Base-by-base conservation (phyloP, 2,113 vertebrate species). In the Thamnaconus septentrionalis region DNA sequence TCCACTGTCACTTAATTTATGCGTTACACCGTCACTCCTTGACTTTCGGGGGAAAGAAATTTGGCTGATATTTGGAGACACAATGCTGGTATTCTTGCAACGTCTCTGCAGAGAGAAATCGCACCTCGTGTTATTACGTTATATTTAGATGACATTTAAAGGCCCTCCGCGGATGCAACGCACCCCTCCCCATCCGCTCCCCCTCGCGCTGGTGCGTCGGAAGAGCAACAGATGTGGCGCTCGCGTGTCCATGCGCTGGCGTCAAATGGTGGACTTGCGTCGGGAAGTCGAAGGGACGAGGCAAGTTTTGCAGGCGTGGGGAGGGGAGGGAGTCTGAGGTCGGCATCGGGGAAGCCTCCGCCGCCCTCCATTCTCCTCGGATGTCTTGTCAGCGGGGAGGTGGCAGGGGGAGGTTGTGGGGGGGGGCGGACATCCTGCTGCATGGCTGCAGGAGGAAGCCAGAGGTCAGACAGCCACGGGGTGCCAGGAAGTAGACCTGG, bases 391-490 rank as follows among this genome's bases (percentile, higher is more conserved):
- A 81, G 82, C 81, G 41, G 80, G 18, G 18, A 31, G 18, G 18
- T 31, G 18, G 18, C 18, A 31, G 18, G 18, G 18, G 18, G 18
- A 31, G 18, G 18, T 31, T 1, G 18, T 31, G 57, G 50, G 48
- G 73, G 54, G 57, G 48, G 54, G 12, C 59, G 75, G 79, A 73
- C 73, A 51, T 86, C 78, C 76, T 66, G 80, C 79, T 80, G 83
- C 78, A 88, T 80, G 54, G 80, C 83, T 89, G 85, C 89, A 87
- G 82, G 85, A 82, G 85, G 81, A 83, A 73, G 63, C 64, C 72
- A 83, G 83, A 90, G 87, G 87, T 90, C 88, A 87, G 70, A 76
- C 82, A 69, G 73, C 90, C 54, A 62, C 64, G 64, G 85, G 84
- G 81, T 40, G 62, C 57, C 81, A 69, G 84, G 81, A 87, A 85